A percentile compares a stretch with the other conserved stretches of the same genome.
phyloP scores from a whole-genome alignment of 2,113 vertebrate genomes.

The Lathamus discolor region DNA sequence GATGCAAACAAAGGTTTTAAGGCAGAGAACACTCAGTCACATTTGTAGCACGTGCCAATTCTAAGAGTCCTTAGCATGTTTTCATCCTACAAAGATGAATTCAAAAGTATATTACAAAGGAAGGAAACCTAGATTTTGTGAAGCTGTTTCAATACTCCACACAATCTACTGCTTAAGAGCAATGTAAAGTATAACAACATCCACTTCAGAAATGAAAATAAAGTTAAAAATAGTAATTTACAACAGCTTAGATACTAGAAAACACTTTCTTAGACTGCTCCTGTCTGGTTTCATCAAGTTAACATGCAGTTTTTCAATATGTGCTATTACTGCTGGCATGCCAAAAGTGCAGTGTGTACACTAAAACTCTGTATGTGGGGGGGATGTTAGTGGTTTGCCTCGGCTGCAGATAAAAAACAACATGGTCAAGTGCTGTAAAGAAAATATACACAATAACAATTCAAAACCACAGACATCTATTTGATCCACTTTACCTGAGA shows the following conservation, averaged over 20 bases:
- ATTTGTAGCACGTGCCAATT: background rate
- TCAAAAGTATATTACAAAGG: background rate
- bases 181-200: background rate
- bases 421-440: slow-evolving; percentile 1
- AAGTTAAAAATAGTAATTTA: background rate
- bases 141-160: background rate
- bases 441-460: background rate
- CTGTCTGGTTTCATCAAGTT: background rate
- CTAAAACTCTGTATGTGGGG: background rate
- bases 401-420: background rate
- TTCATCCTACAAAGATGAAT: background rate
- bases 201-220: background rate
- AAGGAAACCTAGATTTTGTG: background rate
- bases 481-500: slow-evolving; percentile 50
- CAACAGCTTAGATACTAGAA: background rate
- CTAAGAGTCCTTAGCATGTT: background rate
- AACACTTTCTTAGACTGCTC: background rate
- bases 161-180: background rate
- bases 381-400: background rate
- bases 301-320: slow-evolving; percentile 19
- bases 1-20: background rate
- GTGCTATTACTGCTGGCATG: slow-evolving; percentile 21
- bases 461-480: background rate
- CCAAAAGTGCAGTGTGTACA: slow-evolving; percentile 40
- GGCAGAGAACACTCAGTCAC: background rate